Base-by-base conservation (phyloP, 1,140 invertebrate genomes). In the Eueides isabella region DNA sequence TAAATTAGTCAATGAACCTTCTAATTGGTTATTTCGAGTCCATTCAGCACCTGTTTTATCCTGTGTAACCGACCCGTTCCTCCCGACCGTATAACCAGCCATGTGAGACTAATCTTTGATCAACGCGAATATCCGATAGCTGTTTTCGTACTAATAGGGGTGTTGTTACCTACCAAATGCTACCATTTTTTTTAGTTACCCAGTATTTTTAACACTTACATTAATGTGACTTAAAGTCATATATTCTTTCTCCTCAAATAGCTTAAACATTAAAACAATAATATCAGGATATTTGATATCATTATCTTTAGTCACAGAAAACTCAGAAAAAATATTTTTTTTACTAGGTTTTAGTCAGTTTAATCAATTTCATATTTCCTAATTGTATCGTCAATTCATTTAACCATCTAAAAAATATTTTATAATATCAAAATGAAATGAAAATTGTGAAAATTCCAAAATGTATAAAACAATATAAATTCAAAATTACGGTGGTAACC, bases 21-120 rank as follows among this genome's bases (percentile, higher is more conserved):
- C 28, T 68, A 68, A 68, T 61, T 68, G 67, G 26, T 68, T 44
- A 62, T 69, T 35, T 69, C n/a, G 11, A 14, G 67, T 69, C 67
- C 55, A 69, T 69, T 69, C 67, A 61, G 55, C 55, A 31, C 38
- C 67, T 61, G 67, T 69, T 69, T 61, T 55, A 69, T 69, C 55
- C 23, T 23, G 29, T 65, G 29, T 65, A 65, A 23, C n/a, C 33
- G 41, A 48, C 55, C 31, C 67, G 16, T 23, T 28, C 31, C 55
- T 61, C n/a, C 29, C 28, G 2, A 30, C 30, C 67, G 67, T 35
- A 61, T 69, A 31, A 61, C 55, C 67, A 61, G 55, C 55, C 67
- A 69, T 69, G 67, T 69, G 67, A 69, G 31, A 69, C 29, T 69
- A 69, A 69, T 69, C 67, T 61, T 61, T 69, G 67, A 69, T 61